phyloP scores from a whole-genome alignment of 1,140 invertebrate species.

The Halotydeus destructor region DNA sequence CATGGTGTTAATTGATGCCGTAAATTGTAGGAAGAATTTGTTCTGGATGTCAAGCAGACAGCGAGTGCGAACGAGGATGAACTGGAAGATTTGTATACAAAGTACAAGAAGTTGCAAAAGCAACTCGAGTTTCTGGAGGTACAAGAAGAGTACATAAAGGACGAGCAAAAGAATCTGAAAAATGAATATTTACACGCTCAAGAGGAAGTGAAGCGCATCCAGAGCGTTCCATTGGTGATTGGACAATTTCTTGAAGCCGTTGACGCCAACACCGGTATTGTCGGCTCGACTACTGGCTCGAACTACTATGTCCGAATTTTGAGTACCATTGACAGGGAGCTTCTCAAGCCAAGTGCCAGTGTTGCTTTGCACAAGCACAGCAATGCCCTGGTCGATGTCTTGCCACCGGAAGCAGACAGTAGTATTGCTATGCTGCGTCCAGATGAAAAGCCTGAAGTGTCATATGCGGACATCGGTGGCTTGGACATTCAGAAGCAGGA shows the following conservation, averaged over 20 bases:
- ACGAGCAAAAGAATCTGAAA: conserved; percentile 90
- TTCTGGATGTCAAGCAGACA: too few relatives aligned
- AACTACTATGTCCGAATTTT: conserved; percentile 96
- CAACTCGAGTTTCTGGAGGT: conserved; percentile 91
- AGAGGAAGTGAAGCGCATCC: conserved; percentile 84
- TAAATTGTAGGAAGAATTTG: too few relatives aligned
- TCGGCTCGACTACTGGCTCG: conserved; percentile 56
- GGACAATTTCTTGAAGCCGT: conserved; percentile 95
- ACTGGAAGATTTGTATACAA: conserved; percentile 75
- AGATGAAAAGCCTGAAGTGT: conserved; percentile 95
- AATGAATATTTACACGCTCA: conserved; percentile 95
- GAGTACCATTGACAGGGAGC: conserved; percentile 77
- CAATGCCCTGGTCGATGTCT: conserved; percentile 87
- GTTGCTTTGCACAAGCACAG: conserved; percentile 94
- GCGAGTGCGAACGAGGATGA: conserved; percentile 68
- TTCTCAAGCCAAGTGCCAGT: conserved; percentile 81
- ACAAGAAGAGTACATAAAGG: conserved; percentile 95
- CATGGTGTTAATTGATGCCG: too few relatives aligned
- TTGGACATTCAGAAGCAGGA: conserved; percentile 99
- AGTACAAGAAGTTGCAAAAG: conserved; percentile 86
- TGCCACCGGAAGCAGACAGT: conserved; percentile 93
- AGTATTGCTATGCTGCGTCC: conserved; percentile 88
- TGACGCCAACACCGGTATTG: conserved; percentile 92
- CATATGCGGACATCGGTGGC: conserved; percentile 93
- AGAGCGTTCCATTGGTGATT: conserved; percentile 90